Conservation (phyloP, 92 coral and sea anemone species). For the Actinostola sp. region DNA sequence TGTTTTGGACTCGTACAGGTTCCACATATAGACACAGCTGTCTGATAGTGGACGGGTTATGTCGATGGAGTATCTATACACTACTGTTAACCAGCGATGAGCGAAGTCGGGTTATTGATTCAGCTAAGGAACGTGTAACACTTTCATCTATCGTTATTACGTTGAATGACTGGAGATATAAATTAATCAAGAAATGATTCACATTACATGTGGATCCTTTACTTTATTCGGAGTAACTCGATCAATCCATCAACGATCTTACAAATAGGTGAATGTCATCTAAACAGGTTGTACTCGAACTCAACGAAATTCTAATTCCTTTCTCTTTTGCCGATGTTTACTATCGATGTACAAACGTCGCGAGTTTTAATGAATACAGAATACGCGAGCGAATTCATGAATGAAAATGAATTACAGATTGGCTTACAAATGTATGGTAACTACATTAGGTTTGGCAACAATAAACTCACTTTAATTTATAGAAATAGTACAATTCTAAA, state of each 20-base stretch:
- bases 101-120: neutral
- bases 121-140: slow-evolving; percentile 21
- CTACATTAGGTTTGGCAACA: too few species aligned
- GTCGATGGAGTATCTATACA: neutral
- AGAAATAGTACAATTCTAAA: too few species aligned
- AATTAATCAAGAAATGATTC: slow-evolving; percentile 13
- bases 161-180: slow-evolving; percentile 3
- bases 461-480: too few species aligned
- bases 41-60: neutral
- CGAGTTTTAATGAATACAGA: too few species aligned
- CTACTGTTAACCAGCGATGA: slow-evolving; percentile 6
- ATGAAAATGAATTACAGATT: too few species aligned
- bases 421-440: too few species aligned
- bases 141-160: slow-evolving; percentile 12
- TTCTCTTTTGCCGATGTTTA: neutral
- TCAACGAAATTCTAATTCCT: too few species aligned
- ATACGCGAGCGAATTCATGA: too few species aligned
- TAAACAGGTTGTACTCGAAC: too few species aligned
- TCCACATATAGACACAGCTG: slow-evolving; percentile 16
- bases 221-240: neutral
- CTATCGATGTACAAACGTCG: neutral
- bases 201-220: neutral
- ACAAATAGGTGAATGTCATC: too few species aligned
- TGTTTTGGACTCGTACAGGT: neutral
- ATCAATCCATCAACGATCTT: too few species aligned